phyloP scores from a whole-genome alignment of 2,797 vertebrate species.

The Rallus crepitans region DNA sequence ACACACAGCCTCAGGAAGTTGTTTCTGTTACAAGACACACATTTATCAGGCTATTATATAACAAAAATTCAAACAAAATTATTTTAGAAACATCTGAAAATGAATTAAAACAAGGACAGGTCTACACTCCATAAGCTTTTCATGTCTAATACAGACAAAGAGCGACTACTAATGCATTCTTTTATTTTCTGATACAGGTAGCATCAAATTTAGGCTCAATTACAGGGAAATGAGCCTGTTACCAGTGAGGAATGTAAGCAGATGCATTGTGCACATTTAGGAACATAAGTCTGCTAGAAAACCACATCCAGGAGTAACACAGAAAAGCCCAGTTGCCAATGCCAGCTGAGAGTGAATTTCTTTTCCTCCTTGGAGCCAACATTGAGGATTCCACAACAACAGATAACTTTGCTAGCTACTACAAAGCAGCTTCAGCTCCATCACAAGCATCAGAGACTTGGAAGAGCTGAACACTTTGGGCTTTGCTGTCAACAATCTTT shows the following conservation, averaged over 20 bases:
- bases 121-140: background rate
- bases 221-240: background rate
- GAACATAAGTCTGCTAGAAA: background rate
- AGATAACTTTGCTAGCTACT: background rate
- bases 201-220: background rate
- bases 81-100: background rate
- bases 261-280: rapidly evolving
- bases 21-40: slow-evolving; percentile 83
- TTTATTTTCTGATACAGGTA: background rate
- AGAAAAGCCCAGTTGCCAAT: background rate
- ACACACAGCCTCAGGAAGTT: slow-evolving; percentile 97
- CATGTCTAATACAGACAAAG: rapidly evolving
- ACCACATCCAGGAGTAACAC: background rate
- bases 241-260: rapidly evolving
- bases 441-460: rapidly evolving
- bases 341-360: background rate
- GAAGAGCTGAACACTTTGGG: rapidly evolving
- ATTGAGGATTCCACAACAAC: background rate
- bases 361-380: background rate
- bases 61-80: background rate
- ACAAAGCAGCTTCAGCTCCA: background rate
- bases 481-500: background rate
- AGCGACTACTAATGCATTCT: background rate
- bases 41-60: background rate
- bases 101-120: background rate